Conservation (phyloP, 2,113 vertebrate species). For the Malaclemys terrapin region DNA sequence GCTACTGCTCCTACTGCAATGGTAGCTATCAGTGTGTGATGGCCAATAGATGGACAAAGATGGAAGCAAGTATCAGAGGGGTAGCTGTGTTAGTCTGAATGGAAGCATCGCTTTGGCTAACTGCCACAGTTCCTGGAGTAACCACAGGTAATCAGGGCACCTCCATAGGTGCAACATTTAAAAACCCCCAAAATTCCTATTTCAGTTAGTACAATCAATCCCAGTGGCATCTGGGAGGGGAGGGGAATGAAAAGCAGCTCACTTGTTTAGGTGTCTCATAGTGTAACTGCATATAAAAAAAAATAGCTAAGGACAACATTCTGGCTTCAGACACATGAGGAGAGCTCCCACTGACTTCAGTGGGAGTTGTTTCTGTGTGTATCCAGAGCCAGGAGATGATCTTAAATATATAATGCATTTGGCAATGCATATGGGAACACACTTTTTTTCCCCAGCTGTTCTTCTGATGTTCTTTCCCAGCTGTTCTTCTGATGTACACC, state of each 20-base stretch:
- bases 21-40: background rate
- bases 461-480: background rate
- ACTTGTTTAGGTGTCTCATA: background rate
- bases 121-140: background rate
- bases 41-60: background rate
- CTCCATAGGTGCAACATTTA: background rate
- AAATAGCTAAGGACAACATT: background rate
- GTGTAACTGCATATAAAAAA: background rate
- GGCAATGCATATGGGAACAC: background rate
- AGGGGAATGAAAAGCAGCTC: background rate
- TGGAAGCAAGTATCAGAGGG: background rate
- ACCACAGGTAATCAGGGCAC: background rate
- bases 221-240: background rate
- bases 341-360: background rate
- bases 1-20: background rate
- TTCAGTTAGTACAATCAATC: background rate
- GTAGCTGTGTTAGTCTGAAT: background rate
- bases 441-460: background rate
- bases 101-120: rapidly evolving
- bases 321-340: background rate
- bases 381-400: background rate
- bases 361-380: rapidly evolving
- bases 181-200: background rate
- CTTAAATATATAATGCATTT: background rate
- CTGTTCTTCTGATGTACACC: background rate